A percentile compares a stretch with the other conserved stretches of the same genome.
Conservation (phyloP, 2,888 invertebrate genomes). For the Carpatolechia fugitivella region DNA sequence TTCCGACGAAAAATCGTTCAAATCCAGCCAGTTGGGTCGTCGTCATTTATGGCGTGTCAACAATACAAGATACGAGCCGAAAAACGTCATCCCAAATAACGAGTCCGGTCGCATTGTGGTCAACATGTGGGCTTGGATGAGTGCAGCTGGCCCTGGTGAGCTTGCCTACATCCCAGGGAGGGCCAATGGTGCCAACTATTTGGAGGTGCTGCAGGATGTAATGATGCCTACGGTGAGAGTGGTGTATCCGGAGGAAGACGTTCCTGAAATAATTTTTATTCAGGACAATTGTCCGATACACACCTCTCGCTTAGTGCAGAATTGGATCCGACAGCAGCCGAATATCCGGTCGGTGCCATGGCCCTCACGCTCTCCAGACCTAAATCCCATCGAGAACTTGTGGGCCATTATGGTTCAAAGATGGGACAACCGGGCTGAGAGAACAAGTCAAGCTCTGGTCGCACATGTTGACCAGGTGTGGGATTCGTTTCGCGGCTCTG, state of each 20-base stretch:
- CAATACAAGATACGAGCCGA: slow-evolving; percentile 18
- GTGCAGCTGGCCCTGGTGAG: slow-evolving; percentile 15
- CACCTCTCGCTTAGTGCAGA: slow-evolving; percentile 10
- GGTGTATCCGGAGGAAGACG: slow-evolving; percentile 19
- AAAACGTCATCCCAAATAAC: slow-evolving; percentile 9
- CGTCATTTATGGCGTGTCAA: slow-evolving; percentile 24
- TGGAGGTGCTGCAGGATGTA: slow-evolving; percentile 14
- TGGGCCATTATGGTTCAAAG: slow-evolving; percentile 22
- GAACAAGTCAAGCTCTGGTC: slow-evolving; percentile 3
- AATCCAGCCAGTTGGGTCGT: slow-evolving; percentile 20
- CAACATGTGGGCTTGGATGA: slow-evolving; percentile 21
- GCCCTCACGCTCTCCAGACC: slow-evolving; percentile 18
- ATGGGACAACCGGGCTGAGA: slow-evolving; percentile 15
- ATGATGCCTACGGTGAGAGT: slow-evolving; percentile 20
- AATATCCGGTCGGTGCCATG: slow-evolving; percentile 9
- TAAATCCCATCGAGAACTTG: slow-evolving; percentile 21
- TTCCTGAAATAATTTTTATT: slow-evolving; percentile 16
- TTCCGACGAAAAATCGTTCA: slow-evolving; percentile 23
- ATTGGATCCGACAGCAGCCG: not conserved
- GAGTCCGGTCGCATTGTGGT: slow-evolving; percentile 7
- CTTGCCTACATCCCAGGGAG: slow-evolving; percentile 1
- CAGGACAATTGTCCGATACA: slow-evolving; percentile 23
- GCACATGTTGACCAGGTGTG: slow-evolving; percentile 8
- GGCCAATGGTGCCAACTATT: slow-evolving; percentile 10
- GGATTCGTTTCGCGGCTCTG: not conserved